Base-by-base conservation (phyloP, 2,888 invertebrate species). In the Latrodectus elegans region DNA sequence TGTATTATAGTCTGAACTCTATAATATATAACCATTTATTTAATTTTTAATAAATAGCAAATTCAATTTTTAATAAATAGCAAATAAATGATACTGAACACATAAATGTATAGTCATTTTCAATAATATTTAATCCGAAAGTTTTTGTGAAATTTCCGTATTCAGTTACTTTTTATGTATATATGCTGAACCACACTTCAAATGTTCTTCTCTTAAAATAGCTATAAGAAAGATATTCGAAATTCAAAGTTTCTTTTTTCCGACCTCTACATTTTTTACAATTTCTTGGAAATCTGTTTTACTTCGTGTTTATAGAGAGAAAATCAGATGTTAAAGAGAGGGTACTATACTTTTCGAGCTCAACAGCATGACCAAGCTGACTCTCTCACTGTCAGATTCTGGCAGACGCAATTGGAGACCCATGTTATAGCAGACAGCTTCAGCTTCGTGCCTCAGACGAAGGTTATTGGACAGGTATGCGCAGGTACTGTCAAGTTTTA, bases 401-500 rank as follows among this genome's bases (percentile, higher is more conserved):
- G 87, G 87, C 9, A 82, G n/a, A 8, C 78, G 17, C 38, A 88
- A 11, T 17, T 73, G 38, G 12, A 83, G 49, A 12, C 78, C 82
- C 12, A 88, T 15, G 51, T 88, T 88, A 9, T 38, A 49, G n/a
- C 82, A 82, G 49, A 83, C 74, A 38, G 87, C 82, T 51, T 70
- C n/a, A 1, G 87, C 82, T 60, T 78, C 78, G 11, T 73, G 68
- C 8, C 77, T 68, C 3, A 55, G 49, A 2, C 87, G 55, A 2
- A 26, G 72, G 12, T 67, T 73, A 51, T 82, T 88, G 17, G 87
- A 88, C 11, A 83, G 70, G 53, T 83, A 83, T 17, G 72, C 87
- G 17, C 87, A 88, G 1, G 51, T 52, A 15, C 49, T 55, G 17
- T 82, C 87, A 38, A 88, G 60, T 38, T 82, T 82, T 15, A 73